These are phyloP conservation scores for Epinephelus lanceolatus DNA, from an alignment of 2,113 vertebrate genomes.

Conservation along the genomic window DNA sequence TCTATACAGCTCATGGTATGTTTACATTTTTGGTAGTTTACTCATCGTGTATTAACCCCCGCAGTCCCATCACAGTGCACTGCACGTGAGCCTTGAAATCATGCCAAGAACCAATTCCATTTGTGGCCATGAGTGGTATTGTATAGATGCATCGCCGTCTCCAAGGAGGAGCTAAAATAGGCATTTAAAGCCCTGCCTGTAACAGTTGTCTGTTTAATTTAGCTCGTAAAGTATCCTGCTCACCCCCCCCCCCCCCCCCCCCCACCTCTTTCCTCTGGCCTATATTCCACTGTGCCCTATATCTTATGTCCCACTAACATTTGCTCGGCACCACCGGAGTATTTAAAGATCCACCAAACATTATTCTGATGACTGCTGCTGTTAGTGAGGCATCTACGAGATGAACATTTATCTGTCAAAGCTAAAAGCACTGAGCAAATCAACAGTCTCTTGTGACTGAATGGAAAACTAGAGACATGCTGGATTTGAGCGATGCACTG, in stretches of 20 bases:
- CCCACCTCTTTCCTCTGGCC: slow-evolving; percentile 62
- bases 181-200: slow-evolving; percentile 59
- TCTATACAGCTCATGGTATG: slow-evolving; percentile 28
- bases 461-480: slow-evolving; percentile 41
- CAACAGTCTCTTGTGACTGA: slow-evolving; percentile 25
- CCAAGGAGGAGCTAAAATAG: slow-evolving; percentile 76
- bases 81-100: slow-evolving; percentile 69
- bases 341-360: slow-evolving; percentile 67
- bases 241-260: slow-evolving; percentile 25
- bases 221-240: slow-evolving; percentile 72
- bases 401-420: slow-evolving; percentile 44
- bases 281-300: slow-evolving; percentile 70
- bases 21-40: slow-evolving; percentile 51
- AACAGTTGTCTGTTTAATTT: slow-evolving; percentile 83
- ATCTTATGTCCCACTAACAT: slow-evolving; percentile 65
- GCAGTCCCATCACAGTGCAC: slow-evolving; percentile 14
- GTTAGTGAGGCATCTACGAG: slow-evolving; percentile 32
- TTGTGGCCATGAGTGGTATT: slow-evolving; percentile 71
- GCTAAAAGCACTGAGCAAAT: slow-evolving; percentile 16
- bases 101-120: slow-evolving; percentile 67
- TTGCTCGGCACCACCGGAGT: slow-evolving; percentile 58
- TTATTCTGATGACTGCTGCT: slow-evolving; percentile 50
- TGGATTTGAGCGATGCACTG: background rate
- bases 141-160: slow-evolving; percentile 63
- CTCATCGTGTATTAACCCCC: slow-evolving; percentile 47